Evolutionary conservation across 1,140 invertebrate species (phyloP), one percentile per base, ranked within the genome.

Genomic region (Sinonovacula constricta): DNA sequence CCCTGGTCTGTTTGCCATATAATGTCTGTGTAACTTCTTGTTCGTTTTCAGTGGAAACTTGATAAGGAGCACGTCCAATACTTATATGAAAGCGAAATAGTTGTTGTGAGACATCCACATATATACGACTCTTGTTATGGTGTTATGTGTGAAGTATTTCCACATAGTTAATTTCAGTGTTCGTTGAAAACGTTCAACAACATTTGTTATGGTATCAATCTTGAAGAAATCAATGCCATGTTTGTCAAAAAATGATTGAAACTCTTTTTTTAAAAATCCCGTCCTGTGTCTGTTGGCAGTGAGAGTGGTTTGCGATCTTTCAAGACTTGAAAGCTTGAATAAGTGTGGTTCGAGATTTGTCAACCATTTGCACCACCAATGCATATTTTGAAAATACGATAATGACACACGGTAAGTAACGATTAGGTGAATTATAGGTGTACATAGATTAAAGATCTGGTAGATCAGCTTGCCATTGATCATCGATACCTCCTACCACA

Each of bases 141-240:
- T n/a, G n/a, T n/a, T 7, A 31, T 36, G 51, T n/a, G 72, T 56
- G 67, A 76, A n/a, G 49, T 76, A 76, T 18, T 51, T 49, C 62
- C 62, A 76, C 72, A 76, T 76, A 4, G 26, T 14, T 15, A 12
- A 31, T 76, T 66, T 76, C 10, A 76, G 28, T 0, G 60, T 76
- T 10, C 72, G 49, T 53, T 67, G 28, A 34, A 67, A 76, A 31
- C 72, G 45, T 76, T 76, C 63, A 22, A 67, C 62, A 30, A 76
- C 67, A 34, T 51, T 57, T 7, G 72, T 63, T 49, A 66, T 76
- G 7, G 56, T 59, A 12, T 59, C 56, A 14, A 33, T 36, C 45
- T 60, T 60, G 63, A 39, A 2, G 63, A 45, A 18, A 45, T 45
- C 14, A 66, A 66, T 30, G 39, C 15, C 22, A 66, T 66, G 34